A percentile compares a stretch with the other conserved stretches of the same genome.
Evolutionary conservation across 2,888 invertebrate genomes (phyloP).

Genomic region (Cheilosia vernalis): DNA sequence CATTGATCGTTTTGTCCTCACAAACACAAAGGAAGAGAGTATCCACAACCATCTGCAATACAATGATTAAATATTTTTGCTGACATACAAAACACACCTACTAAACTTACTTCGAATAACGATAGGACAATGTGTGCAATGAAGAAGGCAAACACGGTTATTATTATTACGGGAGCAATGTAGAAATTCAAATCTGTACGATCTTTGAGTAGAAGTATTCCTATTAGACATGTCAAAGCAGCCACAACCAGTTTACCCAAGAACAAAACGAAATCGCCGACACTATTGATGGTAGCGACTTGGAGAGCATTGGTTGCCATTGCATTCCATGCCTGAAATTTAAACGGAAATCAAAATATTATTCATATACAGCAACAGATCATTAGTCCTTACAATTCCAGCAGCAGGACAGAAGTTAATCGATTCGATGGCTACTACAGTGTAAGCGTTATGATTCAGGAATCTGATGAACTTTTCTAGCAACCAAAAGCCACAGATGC

Average conservation of each 20-base stretch:
- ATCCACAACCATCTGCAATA: conserved; percentile 93
- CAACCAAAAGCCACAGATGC: conserved; percentile 95
- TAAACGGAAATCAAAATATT: conserved; percentile 20
- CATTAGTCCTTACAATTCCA: conserved; percentile 87
- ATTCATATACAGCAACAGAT: not conserved
- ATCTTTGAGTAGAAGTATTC: conserved; percentile 89
- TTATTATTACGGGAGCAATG: conserved; percentile 93
- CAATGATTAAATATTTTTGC: not conserved
- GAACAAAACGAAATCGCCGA: conserved; percentile 96
- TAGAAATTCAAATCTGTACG: conserved; percentile 91
- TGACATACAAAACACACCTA: too few relatives aligned
- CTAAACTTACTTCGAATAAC: conserved; percentile 91
- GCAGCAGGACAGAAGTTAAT: conserved; percentile 96
- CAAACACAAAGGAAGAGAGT: conserved; percentile 97
- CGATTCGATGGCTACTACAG: conserved; percentile 96
- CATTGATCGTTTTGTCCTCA: conserved; percentile 94
- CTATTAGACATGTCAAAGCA: conserved; percentile 91
- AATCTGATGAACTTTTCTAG: conserved; percentile 96
- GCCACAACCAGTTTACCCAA: conserved; percentile 92
- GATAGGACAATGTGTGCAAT: conserved; percentile 97
- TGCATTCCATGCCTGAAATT: conserved; percentile 91
- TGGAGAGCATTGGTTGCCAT: conserved; percentile 92
- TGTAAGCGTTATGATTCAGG: conserved; percentile 97
- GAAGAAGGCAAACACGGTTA: conserved; percentile 94
- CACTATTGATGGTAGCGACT: conserved; percentile 95